Evolutionary conservation across 2,113 vertebrate species (phyloP).

Genomic region (Neolamprologus brichardi): DNA sequence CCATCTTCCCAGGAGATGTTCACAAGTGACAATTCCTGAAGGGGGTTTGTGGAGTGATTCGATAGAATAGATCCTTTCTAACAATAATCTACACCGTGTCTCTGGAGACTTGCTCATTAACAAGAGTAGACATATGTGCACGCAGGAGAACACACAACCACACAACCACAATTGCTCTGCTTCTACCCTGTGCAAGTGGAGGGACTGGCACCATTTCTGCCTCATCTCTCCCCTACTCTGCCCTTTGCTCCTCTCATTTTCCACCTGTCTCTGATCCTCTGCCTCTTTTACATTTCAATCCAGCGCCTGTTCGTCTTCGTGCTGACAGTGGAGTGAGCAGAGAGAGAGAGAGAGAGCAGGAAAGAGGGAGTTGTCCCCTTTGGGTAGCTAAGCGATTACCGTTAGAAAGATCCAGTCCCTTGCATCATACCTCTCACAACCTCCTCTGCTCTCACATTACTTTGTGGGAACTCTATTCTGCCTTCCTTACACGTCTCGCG

Average conservation of each 20-base stretch:
- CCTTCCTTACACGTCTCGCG: constrained; percentile 35
- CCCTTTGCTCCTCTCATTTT: constrained; percentile 63
- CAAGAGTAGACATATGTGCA: neutral
- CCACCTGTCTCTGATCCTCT: constrained; percentile 62
- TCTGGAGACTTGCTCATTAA: constrained; percentile 9
- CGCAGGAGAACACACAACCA: neutral
- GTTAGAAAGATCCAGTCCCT: constrained; percentile 63
- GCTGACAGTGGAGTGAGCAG: constrained; percentile 31
- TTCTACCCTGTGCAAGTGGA: neutral
- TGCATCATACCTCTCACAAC: constrained; percentile 57
- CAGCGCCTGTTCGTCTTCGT: constrained; percentile 30
- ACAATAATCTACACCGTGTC: neutral
- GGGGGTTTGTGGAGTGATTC: neutral
- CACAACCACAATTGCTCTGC: neutral
- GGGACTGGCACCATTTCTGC: constrained; percentile 4
- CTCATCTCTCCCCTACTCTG: constrained; percentile 27
- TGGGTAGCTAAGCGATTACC: constrained; percentile 65
- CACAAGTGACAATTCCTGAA: constrained; percentile 2
- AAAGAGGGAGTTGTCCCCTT: constrained; percentile 55
- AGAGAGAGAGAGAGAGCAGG: neutral
- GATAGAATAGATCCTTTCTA: constrained; percentile 1
- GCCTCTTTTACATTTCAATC: constrained; percentile 66
- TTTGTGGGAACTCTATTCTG: constrained; percentile 47
- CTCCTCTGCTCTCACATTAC: constrained; percentile 35
- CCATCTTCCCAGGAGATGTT: neutral